A percentile compares a stretch with the other conserved stretches of the same genome.
Evolutionary conservation across 2,113 vertebrate species (phyloP).

Genomic region (Peromyscus leucopus): DNA sequence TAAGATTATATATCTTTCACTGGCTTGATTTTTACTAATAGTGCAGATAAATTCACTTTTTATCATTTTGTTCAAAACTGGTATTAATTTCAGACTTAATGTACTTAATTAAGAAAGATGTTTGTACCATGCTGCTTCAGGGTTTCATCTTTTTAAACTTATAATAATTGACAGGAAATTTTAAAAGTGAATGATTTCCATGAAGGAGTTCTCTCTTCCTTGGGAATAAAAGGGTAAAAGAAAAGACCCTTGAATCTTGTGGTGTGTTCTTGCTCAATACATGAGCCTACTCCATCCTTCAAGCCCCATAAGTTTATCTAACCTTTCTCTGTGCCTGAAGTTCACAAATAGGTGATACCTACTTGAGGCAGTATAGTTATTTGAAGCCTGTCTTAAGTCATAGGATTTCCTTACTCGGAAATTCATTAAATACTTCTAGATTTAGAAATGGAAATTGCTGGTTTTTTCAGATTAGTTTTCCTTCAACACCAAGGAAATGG

Average conservation of each 20-base stretch:
- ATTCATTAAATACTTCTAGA: background rate
- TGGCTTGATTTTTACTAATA: background rate
- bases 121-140: background rate
- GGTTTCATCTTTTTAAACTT: background rate
- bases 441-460: constrained; percentile 1
- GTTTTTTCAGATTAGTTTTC: background rate
- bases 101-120: background rate
- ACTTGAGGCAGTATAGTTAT: background rate
- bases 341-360: background rate
- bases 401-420: background rate
- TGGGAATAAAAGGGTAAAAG: background rate
- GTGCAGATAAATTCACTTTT: background rate
- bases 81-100: background rate
- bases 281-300: background rate
- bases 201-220: background rate
- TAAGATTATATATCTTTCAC: background rate
- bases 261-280: background rate
- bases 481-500: background rate
- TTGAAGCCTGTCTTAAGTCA: background rate
- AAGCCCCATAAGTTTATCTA: background rate
- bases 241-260: background rate
- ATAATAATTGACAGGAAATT: background rate
- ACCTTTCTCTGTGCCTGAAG: background rate
- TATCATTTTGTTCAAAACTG: background rate
- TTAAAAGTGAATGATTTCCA: background rate